A percentile compares a stretch with the other conserved stretches of the same genome.
These are phyloP conservation scores for Campylomormyrus tamandua DNA, from an alignment of 2,113 vertebrate genomes.

Conservation along the genomic window DNA sequence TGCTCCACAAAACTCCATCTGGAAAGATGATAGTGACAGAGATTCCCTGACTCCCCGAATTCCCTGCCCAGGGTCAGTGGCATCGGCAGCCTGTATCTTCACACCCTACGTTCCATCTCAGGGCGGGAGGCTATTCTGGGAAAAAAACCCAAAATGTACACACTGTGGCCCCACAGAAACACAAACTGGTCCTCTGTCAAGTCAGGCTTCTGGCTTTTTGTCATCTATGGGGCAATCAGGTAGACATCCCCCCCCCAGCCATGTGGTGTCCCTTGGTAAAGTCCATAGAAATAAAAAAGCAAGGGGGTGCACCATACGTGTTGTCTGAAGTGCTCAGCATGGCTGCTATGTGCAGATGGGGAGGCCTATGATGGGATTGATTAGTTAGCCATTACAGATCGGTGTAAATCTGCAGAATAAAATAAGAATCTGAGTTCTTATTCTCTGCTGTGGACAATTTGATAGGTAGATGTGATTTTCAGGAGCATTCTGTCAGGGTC, in stretches of 20 bases:
- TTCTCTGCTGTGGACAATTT: background rate
- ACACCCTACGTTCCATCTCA: background rate
- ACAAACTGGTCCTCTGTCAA: background rate
- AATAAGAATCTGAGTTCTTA: background rate
- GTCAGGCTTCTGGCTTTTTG: background rate
- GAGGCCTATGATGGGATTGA: background rate
- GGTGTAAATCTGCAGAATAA: background rate
- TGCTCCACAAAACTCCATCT: background rate
- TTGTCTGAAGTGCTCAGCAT: background rate
- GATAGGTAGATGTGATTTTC: background rate
- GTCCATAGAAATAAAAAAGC: background rate
- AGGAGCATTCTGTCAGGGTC: too few relatives aligned
- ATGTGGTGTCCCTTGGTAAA: background rate
- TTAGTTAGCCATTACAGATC: background rate
- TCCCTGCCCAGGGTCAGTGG: background rate
- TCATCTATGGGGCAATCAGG: background rate
- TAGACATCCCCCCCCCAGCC: background rate
- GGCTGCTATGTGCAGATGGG: background rate
- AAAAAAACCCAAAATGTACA: background rate
- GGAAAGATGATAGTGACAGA: background rate
- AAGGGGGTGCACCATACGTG: background rate
- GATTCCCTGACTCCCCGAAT: background rate
- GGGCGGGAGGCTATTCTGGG: background rate
- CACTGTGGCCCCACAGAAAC: background rate
- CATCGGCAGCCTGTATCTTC: background rate